Conservation (phyloP, 2,888 invertebrate species). For the Agriopis marginaria region DNA sequence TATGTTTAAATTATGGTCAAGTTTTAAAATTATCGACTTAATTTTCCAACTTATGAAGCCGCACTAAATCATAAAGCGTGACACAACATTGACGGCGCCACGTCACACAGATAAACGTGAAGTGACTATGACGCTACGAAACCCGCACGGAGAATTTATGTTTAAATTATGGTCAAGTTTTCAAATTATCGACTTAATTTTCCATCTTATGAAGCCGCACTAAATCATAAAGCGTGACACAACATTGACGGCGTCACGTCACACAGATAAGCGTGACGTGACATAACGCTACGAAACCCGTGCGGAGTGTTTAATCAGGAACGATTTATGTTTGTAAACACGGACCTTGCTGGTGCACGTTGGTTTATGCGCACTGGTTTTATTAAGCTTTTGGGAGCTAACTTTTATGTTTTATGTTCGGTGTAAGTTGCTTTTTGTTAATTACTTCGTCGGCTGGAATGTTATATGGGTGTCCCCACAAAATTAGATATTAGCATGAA, state of each 20-base stretch:
- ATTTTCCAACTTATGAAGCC: conserved; percentile 11
- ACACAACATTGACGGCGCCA: too few relatives aligned
- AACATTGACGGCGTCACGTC: conserved; percentile 45
- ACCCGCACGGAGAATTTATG: too few relatives aligned
- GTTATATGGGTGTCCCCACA: background rate
- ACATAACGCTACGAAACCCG: conserved; percentile 38
- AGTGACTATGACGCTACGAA: too few relatives aligned
- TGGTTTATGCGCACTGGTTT: conserved; percentile 34
- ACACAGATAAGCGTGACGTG: conserved; percentile 44
- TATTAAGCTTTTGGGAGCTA: conserved; percentile 33
- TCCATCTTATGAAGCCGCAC: conserved; percentile 35
- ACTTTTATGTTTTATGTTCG: conserved; percentile 18
- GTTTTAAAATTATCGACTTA: background rate
- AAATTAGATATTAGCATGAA: too few relatives aligned
- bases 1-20: conserved; percentile 34
- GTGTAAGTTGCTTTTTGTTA: conserved; percentile 1
- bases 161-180: background rate
- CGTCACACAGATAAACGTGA: too few relatives aligned
- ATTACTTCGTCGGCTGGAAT: conserved; percentile 11
- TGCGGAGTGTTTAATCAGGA: conserved; percentile 42
- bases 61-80: too few relatives aligned
- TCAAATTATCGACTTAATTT: conserved; percentile 15
- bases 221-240: conserved; percentile 43
- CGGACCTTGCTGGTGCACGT: conserved; percentile 26
- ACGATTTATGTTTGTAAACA: conserved; percentile 48